Evolutionary conservation across 2,888 invertebrate species (phyloP).

Genomic region (Siphonodentalium dalli): DNA sequence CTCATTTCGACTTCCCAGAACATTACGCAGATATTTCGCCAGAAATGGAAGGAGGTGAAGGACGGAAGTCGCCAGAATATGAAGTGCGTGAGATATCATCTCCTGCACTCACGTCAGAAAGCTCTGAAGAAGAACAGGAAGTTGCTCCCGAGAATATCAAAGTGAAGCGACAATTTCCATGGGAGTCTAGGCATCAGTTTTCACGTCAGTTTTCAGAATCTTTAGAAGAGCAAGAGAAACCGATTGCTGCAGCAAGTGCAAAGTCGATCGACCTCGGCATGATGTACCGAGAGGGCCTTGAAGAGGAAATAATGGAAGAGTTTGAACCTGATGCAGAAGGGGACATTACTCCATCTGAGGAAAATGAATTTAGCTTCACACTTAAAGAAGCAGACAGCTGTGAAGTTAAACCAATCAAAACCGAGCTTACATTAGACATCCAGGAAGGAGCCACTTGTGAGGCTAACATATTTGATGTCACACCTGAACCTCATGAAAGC

Average conservation of each 20-base stretch:
- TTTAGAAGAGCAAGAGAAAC: conserved; percentile 43
- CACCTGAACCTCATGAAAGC: conserved; percentile 55
- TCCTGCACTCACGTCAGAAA: conserved; percentile 25
- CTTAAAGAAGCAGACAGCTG: conserved; percentile 13
- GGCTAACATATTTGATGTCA: no score
- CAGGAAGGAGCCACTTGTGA: no score
- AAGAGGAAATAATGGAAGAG: no score
- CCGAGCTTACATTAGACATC: no score
- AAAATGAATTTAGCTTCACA: conserved; percentile 11
- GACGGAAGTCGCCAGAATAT: neutral
- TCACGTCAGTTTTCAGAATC: conserved; percentile 54
- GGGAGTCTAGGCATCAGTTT: conserved; percentile 55
- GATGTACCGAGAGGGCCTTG: conserved; percentile 42
- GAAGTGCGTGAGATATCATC: neutral
- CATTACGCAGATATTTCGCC: conserved; percentile 20
- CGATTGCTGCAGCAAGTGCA: conserved; percentile 29
- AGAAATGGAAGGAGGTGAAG: neutral
- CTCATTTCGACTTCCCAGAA: conserved; percentile 44
- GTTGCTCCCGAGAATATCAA: conserved; percentile 58
- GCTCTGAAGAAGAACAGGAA: conserved; percentile 39
- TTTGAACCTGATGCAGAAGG: conserved; percentile 17
- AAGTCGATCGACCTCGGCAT: conserved; percentile 52
- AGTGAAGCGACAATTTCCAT: no score
- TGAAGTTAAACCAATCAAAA: conserved; percentile 28
- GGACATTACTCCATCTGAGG: conserved; percentile 16